Conservation (phyloP, 2,113 vertebrate genomes). For the Microtus richardsoni region DNA sequence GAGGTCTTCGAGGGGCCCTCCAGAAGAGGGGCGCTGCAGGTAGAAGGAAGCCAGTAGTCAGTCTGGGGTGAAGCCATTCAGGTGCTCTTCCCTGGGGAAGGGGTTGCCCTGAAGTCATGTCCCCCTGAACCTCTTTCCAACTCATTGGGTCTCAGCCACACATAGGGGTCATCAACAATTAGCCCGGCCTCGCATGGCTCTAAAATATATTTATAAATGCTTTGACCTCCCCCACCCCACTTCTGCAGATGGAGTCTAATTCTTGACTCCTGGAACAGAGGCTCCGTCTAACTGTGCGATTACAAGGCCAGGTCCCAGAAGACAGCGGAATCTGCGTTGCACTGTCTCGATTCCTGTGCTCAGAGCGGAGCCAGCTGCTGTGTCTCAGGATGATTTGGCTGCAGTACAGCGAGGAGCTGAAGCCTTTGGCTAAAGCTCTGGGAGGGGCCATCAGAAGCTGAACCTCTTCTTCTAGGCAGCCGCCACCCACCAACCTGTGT, state of each 20-base stretch:
- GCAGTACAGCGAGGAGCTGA: not conserved
- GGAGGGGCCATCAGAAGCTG: rapidly evolving
- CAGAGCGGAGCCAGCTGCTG: not conserved
- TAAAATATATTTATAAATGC: not conserved
- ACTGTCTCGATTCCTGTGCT: not conserved
- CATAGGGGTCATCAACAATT: not conserved
- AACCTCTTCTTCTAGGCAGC: not conserved
- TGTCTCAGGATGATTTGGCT: not conserved
- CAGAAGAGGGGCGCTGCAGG: not conserved
- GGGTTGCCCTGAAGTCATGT: not conserved
- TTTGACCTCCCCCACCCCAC: not conserved
- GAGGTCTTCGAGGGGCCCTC: not conserved
- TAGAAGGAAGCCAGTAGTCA: not conserved
- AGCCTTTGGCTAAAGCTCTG: not conserved
- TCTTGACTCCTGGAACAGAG: not conserved
- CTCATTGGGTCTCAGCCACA: not conserved
- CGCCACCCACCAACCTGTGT: not conserved
- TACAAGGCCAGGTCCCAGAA: not conserved
- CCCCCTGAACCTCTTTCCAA: not conserved
- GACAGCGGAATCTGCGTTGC: not conserved
- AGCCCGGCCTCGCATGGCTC: not conserved
- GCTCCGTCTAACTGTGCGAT: not conserved
- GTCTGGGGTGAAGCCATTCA: not conserved
- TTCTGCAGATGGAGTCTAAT: not conserved
- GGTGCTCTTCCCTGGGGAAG: not conserved